Evolutionary conservation across 1,140 invertebrate species (phyloP), one percentile per base, ranked within the genome.

Genomic region (Heliconius hewitsoni): DNA sequence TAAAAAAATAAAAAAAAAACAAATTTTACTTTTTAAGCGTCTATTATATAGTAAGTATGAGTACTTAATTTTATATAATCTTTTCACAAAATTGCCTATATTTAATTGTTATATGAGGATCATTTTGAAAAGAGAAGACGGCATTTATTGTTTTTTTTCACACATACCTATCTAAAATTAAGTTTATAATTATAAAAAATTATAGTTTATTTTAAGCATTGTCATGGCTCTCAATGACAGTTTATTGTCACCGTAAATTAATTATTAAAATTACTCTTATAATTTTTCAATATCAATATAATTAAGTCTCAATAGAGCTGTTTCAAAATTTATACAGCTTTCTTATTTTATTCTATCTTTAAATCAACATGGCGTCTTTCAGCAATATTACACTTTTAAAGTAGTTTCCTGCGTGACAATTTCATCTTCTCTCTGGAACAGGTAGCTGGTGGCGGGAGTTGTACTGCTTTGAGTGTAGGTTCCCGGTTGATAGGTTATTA

Each of bases 381-480:
- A 57, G 8, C 82, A 57, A 79, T 81, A 87, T 76, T 83, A 84
- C 76, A 87, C 81, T 57, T 84, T 13, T 76, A 84, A 85, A 8
- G 85, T 90, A 6, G 84, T 82, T 60, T 86, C 83, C 82, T 87
- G 87, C 0, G 88, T 88, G 11, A 87, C 87, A 19, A 85, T 83
- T 71, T 90, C 89, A 50, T 91, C 90, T 76, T 90, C 90, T 72
- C 92, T 84, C 71, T 91, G 87, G 57, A 88, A 91, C 23, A 93
- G 77, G 60, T 93, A 93, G 79, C 88, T 92, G 34, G 90, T 93
- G 4, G 80, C 88, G 16, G 87, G 91, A 0, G 92, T 93, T 0
- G 91, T 92, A 57, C 86, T 92, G 66, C 86, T 88, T 19, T 86
- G 83, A n/a, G 78, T 81, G 34, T 76, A 79, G 55, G 77, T 78